Percentiles rank a stretch among this genome's conserved stretches.
These are phyloP conservation scores for Hippopotamus amphibius DNA, from an alignment of 2,113 vertebrate genomes.

Conservation along the genomic window DNA sequence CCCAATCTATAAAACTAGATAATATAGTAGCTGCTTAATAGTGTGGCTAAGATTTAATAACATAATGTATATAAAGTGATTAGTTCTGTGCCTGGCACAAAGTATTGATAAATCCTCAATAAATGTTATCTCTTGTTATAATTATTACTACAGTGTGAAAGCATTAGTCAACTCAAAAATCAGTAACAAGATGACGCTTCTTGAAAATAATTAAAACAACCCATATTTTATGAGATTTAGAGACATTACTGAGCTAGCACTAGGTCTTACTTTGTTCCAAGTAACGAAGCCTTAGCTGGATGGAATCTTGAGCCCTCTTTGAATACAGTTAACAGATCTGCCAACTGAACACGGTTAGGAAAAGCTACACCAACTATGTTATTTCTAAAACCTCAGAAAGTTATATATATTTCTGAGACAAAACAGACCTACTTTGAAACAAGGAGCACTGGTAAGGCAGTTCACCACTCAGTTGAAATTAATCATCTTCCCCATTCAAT, in stretches of 20 bases:
- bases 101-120: background rate
- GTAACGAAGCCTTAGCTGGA: background rate
- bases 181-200: background rate
- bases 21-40: background rate
- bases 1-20: background rate
- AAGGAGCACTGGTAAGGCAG: background rate
- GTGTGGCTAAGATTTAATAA: background rate
- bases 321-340: background rate
- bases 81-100: background rate
- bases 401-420: background rate
- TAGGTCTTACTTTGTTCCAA: background rate
- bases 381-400: constrained; percentile 7
- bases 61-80: background rate
- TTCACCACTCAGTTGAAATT: constrained; percentile 1
- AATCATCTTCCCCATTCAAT: constrained; percentile 1
- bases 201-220: background rate
- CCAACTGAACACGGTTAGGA: background rate
- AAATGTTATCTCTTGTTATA: background rate
- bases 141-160: background rate
- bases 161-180: background rate
- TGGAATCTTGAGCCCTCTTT: background rate
- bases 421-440: constrained; percentile 30
- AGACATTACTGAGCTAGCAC: background rate
- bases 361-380: constrained; percentile 16
- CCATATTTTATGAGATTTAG: background rate